Conservation (phyloP, 1,140 invertebrate genomes). For the Brachionus rubens region DNA sequence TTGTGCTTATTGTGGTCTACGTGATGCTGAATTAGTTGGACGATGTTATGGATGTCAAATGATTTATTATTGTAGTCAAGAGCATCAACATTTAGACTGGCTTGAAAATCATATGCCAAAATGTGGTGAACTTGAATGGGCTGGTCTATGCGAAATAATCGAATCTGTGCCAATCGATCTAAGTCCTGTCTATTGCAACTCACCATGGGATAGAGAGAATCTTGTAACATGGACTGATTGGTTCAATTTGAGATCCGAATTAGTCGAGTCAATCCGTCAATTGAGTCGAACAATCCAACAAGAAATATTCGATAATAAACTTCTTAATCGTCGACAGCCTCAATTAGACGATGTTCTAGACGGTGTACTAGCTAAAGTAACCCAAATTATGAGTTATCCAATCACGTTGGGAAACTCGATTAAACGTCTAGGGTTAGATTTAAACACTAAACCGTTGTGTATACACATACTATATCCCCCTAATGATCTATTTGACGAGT, state of each 20-base stretch:
- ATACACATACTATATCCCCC: slow-evolving; percentile 44
- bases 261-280: slow-evolving; percentile 1
- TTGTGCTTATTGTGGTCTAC: slow-evolving; percentile 14
- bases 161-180: slow-evolving; percentile 15
- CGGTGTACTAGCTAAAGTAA: slow-evolving; percentile 25
- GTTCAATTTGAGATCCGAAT: slow-evolving; percentile 8
- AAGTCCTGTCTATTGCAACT: not conserved
- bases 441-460: not conserved
- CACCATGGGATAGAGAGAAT: not conserved
- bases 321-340: not conserved
- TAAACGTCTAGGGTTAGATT: not conserved
- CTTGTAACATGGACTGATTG: slow-evolving; percentile 32
- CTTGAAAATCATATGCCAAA: slow-evolving; percentile 19
- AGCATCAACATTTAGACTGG: slow-evolving; percentile 44
- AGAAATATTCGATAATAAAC: not conserved
- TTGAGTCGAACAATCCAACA: not conserved
- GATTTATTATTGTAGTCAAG: slow-evolving; percentile 45
- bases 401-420: slow-evolving; percentile 8
- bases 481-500: slow-evolving; percentile 5
- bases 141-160: slow-evolving; percentile 2
- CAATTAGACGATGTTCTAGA: not conserved
- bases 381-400: slow-evolving; percentile 13
- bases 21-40: not conserved
- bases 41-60: slow-evolving; percentile 46
- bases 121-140: slow-evolving; percentile 45